phyloP scores from a whole-genome alignment of 2,113 vertebrate species.

The Irena cyanogastra region DNA sequence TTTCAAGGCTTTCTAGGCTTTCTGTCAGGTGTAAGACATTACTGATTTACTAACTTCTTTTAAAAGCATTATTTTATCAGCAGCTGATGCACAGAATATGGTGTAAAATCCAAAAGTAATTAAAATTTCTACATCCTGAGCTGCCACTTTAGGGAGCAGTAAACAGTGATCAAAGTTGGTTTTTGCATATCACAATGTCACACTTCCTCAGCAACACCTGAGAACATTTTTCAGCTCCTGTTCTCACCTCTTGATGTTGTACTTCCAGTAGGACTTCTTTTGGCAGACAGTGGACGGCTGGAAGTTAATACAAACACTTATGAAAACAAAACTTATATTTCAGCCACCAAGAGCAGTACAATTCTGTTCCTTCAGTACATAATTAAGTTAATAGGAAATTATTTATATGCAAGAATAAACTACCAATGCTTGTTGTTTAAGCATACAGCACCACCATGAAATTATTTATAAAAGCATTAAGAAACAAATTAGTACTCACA shows the following conservation, averaged over 20 bases:
- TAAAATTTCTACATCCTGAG: background rate
- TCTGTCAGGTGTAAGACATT: background rate
- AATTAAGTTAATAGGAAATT: background rate
- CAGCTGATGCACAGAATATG: background rate
- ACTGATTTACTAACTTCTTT: background rate
- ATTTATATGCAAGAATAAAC: background rate
- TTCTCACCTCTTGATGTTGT: slow-evolving; percentile 88
- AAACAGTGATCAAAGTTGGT: background rate
- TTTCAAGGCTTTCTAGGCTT: background rate
- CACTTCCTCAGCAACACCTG: background rate
- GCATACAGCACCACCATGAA: background rate
- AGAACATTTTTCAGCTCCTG: background rate
- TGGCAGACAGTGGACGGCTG: slow-evolving; percentile 90
- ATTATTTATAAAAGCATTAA: background rate
- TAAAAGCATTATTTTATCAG: background rate
- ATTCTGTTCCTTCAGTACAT: background rate
- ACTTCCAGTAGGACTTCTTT: slow-evolving; percentile 89
- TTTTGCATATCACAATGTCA: background rate
- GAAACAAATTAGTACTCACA: background rate
- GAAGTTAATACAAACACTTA: background rate
- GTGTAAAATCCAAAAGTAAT: background rate
- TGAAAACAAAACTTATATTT: background rate
- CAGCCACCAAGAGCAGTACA: background rate
- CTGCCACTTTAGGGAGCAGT: background rate
- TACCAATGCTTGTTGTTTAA: background rate